Conservation (phyloP, 92 coral and sea anemone genomes). For the Bergia sp. region DNA sequence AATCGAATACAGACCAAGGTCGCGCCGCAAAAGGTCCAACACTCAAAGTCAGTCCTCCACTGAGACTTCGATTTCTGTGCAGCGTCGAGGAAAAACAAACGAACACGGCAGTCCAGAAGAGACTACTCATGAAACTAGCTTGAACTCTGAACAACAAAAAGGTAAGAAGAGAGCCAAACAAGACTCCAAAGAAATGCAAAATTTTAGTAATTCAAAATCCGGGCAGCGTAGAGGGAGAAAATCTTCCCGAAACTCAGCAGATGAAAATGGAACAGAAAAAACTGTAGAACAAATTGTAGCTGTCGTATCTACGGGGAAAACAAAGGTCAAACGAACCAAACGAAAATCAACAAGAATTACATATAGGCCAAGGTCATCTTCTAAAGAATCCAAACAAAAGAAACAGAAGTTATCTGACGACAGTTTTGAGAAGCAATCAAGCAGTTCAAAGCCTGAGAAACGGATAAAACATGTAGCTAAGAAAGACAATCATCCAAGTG, state of each 20-base stretch:
- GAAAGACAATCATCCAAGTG: not conserved
- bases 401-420: slow-evolving; percentile 9
- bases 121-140: not conserved
- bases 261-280: not conserved
- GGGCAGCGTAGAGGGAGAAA: not conserved
- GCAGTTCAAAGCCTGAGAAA: not conserved
- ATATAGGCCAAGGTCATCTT: slow-evolving; percentile 2
- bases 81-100: not conserved
- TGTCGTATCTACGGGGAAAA: not conserved
- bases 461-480: not conserved
- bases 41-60: slow-evolving; percentile 18
- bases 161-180: slow-evolving; percentile 5
- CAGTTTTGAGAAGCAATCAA: not conserved
- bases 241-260: slow-evolving; percentile 2
- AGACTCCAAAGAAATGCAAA: not conserved
- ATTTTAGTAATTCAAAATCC: not conserved
- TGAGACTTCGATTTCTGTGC: slow-evolving; percentile 11
- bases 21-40: not conserved
- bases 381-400: slow-evolving; percentile 5
- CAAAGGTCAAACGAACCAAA: not conserved
- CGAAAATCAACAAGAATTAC: slow-evolving; percentile 15
- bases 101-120: not conserved
- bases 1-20: slow-evolving; percentile 4
- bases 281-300: not conserved
- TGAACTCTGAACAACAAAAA: slow-evolving; percentile 7